Percentiles rank a stretch among this genome's conserved stretches.
Evolutionary conservation across 2,888 invertebrate species (phyloP).

Genomic region (Glomeris marginata): DNA sequence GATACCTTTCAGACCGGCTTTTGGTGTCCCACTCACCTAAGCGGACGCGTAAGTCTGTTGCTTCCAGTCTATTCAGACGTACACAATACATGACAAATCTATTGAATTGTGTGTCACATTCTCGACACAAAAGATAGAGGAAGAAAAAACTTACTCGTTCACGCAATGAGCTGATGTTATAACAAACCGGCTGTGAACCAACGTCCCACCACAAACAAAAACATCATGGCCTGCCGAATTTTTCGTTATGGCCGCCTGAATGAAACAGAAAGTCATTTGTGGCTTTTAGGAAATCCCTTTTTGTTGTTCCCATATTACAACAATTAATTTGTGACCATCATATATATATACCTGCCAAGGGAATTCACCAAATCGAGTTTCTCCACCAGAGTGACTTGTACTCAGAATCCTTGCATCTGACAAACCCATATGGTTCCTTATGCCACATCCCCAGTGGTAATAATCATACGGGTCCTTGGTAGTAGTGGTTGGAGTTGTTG

Average conservation of each 20-base stretch:
- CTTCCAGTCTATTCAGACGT: no score
- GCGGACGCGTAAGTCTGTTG: constrained; percentile 52
- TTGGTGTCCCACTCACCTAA: constrained; percentile 93
- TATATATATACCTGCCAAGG: constrained; percentile 20
- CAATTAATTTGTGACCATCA: neutral
- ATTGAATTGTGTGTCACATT: no score
- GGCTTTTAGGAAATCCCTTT: neutral
- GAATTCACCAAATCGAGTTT: constrained; percentile 29
- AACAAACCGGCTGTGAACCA: constrained; percentile 59
- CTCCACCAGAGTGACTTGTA: constrained; percentile 36
- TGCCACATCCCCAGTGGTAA: constrained; percentile 41
- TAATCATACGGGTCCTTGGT: constrained; percentile 4
- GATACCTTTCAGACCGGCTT: constrained; percentile 84
- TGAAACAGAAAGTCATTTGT: neutral
- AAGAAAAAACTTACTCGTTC: constrained; percentile 24
- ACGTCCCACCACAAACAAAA: constrained; percentile 64
- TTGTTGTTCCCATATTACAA: neutral
- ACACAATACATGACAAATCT: no score
- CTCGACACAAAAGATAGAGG: no score
- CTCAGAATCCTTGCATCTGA: constrained; percentile 50
- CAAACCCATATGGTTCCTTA: constrained; percentile 53
- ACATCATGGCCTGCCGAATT: constrained; percentile 27
- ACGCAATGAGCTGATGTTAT: constrained; percentile 71
- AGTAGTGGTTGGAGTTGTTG: constrained; percentile 10
- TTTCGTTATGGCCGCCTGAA: constrained; percentile 19